Evolutionary conservation across 2,888 invertebrate species (phyloP).

Genomic region (Dendrolimus houi): DNA sequence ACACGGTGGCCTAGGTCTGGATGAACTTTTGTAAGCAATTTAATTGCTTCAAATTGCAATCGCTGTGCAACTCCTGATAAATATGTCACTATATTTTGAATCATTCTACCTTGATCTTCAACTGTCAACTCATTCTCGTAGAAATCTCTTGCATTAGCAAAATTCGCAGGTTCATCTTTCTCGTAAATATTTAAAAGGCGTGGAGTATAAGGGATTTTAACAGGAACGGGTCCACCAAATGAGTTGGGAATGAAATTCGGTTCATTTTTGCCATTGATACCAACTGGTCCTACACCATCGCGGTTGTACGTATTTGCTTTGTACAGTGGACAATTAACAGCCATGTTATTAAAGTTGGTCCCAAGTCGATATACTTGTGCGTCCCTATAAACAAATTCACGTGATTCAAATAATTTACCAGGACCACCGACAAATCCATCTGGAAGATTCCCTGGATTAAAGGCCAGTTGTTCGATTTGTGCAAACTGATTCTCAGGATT

Average conservation of each 20-base stretch:
- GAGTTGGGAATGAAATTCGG: slow-evolving; percentile 97
- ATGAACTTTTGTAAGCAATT: slow-evolving; percentile 4
- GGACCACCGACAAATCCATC: slow-evolving; percentile 92
- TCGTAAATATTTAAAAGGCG: slow-evolving; percentile 67
- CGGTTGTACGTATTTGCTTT: slow-evolving; percentile 84
- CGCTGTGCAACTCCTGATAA: slow-evolving; percentile 81
- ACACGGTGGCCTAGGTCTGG: slow-evolving; percentile 7
- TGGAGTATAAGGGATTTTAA: slow-evolving; percentile 68
- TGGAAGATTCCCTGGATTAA: slow-evolving; percentile 88
- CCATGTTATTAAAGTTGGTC: slow-evolving; percentile 89
- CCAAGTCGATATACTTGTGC: slow-evolving; percentile 90
- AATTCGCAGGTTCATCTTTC: slow-evolving; percentile 91
- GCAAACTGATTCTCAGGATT: slow-evolving; percentile 92
- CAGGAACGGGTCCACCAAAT: slow-evolving; percentile 86
- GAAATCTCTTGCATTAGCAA: slow-evolving; percentile 84
- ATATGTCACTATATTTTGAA: slow-evolving; percentile 85
- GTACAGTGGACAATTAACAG: slow-evolving; percentile 92
- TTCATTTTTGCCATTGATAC: slow-evolving; percentile 85
- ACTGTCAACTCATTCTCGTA: slow-evolving; percentile 86
- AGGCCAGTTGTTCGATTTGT: slow-evolving; percentile 92
- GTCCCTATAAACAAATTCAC: slow-evolving; percentile 88
- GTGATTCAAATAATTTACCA: slow-evolving; percentile 90
- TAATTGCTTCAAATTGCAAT: slow-evolving; percentile 5
- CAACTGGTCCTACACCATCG: slow-evolving; percentile 84
- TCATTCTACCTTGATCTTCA: slow-evolving; percentile 81